Base-by-base conservation (phyloP, 92 coral and sea anemone species). In the Zoanthus solanderi region DNA sequence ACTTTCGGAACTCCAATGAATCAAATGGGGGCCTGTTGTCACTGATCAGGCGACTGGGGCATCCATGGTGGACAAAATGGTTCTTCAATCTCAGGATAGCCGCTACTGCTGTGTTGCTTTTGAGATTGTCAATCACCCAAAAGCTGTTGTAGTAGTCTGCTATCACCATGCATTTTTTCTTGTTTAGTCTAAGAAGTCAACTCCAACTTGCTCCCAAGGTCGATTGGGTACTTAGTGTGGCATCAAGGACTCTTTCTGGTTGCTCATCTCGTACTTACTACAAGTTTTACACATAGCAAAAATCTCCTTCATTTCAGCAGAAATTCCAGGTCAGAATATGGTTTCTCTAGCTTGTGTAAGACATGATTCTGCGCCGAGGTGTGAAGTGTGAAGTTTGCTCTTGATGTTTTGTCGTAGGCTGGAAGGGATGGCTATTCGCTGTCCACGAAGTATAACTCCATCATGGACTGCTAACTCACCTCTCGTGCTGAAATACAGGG, bases 261-360 rank as follows among this genome's bases (percentile, higher is more conserved):
- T 23, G 23, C 23, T 23, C 23, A 23, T 23, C 23, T 23, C 23
- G 23, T 23, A 23, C 23, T 23, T 23, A 23, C 23, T 23, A 23
- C 23, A 23, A 23, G 23, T 23, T 23, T 23, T 23, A 23, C 23
- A 23, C 23, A 23, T 23, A 23, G 23, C 23, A 23, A 23, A 23
- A 23, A 23, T 23, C 23, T 23, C 23, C 23, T 23, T 23, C 23
- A 23, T 23, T 23, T 23, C 23, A 23, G 23, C 23, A 23, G 23
- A 23, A 78, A 84, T 84, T 17, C 79, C 87, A 65, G 87, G 87
- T 79, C 87, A 84, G 47, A 66, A 84, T 23, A 23, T 23, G 23
- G 23, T 23, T 23, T 23, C 23, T 23, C 23, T 23, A 23, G 23
- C 23, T 23, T n/a, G 52, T 28, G 29, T 15, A 29, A 69, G 45